Base-by-base conservation (phyloP, 92 coral and sea anemone genomes). In the Porites evermanni region DNA sequence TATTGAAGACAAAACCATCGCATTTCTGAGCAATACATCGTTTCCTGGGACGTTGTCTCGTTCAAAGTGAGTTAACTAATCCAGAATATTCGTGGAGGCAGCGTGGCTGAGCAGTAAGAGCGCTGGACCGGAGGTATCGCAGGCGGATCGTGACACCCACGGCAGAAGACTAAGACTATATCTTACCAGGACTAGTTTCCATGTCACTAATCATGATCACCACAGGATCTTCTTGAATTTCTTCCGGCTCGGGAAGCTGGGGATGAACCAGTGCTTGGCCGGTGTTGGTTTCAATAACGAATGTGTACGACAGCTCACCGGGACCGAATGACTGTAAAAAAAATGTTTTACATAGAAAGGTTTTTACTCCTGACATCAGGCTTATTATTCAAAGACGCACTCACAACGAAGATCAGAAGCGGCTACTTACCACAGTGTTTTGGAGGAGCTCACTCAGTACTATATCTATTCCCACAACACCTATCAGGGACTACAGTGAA, bases 11-110 rank as follows among this genome's bases (percentile, higher is more conserved):
- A 94, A 94, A 47, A 95, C 95, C 1, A 94, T 94, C 70, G 94
- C 98, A 1, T 94, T 92, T 77, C 82, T 94, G 5, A 94, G 88
- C 73, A 94, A 92, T 56, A 93, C 93, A 3, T 91, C 95, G 8
- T 94, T 94, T 66, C 98, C 98, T 11, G 98, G 94, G 1, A 92
- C 98, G 20, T 92, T 94, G 12, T 94, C 95, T 38, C 86, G 98
- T 50, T 94, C 98, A 52, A 94, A 94, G 98, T 94, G 75, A 80
- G 94, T 71, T 4, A 29, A 13, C 11, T 20, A 8, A 26, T 26
- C 29, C 29, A 26, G 29, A 14, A 21, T 17, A 20, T 26, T 7
- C 1, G 29, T 26, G 32, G 32, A 29, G 32, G 32, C 32, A 29
- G 32, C 32, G 32, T 29, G 32, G 32, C 32, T 29, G 32, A 29